Conservation (phyloP, 2,113 vertebrate species). For the Odontophorus gujanensis region DNA sequence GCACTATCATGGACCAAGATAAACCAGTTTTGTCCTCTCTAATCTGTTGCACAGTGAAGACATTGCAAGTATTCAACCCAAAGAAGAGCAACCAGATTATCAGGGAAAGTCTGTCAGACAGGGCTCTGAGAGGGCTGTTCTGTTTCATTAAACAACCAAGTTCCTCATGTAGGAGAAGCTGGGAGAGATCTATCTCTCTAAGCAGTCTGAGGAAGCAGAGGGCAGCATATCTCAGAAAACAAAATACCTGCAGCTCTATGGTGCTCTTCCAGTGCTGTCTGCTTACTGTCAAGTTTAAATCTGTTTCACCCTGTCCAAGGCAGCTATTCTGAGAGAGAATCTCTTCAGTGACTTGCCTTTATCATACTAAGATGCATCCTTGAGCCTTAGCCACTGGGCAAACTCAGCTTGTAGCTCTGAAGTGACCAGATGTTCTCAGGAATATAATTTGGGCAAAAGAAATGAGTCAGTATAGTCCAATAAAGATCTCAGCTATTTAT, state of each 20-base stretch:
- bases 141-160: not conserved
- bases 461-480: not conserved
- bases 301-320: not conserved
- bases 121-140: not conserved
- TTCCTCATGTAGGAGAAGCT: not conserved
- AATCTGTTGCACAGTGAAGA: not conserved
- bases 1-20: not conserved
- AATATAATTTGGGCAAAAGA: not conserved
- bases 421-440: not conserved
- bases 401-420: not conserved
- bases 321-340: not conserved
- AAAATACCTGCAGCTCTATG: not conserved
- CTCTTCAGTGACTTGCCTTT: not conserved
- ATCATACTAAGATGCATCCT: not conserved
- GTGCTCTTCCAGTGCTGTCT: not conserved
- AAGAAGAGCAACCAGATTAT: constrained; percentile 14
- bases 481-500: not conserved
- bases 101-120: not conserved
- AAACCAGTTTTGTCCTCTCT: not conserved
- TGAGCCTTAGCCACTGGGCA: not conserved
- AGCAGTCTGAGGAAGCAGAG: not conserved
- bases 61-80: not conserved
- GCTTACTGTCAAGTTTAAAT: not conserved
- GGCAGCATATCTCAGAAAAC: not conserved
- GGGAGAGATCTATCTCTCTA: not conserved